A percentile compares a stretch with the other conserved stretches of the same genome.
Evolutionary conservation across 2,113 vertebrate genomes (phyloP).

Genomic region (Lota lota): DNA sequence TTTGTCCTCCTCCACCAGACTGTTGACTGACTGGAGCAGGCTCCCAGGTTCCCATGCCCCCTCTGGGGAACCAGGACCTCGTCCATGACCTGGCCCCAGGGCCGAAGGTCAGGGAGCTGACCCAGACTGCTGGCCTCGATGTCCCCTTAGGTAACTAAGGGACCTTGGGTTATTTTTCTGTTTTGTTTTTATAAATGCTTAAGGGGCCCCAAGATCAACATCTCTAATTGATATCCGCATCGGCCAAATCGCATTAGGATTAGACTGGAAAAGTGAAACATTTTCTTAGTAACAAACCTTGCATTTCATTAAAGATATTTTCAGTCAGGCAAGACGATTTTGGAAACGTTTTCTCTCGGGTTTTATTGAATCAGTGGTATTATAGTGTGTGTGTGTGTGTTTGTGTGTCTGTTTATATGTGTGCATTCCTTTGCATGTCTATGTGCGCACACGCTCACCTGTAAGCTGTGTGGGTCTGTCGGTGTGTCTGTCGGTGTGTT

Average conservation of each 20-base stretch:
- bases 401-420: no score
- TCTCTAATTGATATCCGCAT: no score
- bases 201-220: no score
- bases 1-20: not conserved
- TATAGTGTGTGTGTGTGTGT: not conserved
- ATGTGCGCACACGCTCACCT: not conserved
- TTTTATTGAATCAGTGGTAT: not conserved
- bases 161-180: not conserved
- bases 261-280: conserved; percentile 5
- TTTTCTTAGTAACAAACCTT: conserved; percentile 1
- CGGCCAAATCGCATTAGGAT: no score
- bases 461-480: not conserved
- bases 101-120: not conserved
- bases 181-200: no score
- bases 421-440: not conserved
- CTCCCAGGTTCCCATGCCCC: not conserved
- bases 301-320: not conserved
- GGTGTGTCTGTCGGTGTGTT: not conserved
- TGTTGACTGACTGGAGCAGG: not conserved
- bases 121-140: not conserved
- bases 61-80: no score
- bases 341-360: not conserved
- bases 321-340: conserved; percentile 11
- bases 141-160: not conserved
- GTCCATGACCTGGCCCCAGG: not conserved